Evolutionary conservation across 1,140 invertebrate species (phyloP).

Genomic region (Drosophila lacertosa): DNA sequence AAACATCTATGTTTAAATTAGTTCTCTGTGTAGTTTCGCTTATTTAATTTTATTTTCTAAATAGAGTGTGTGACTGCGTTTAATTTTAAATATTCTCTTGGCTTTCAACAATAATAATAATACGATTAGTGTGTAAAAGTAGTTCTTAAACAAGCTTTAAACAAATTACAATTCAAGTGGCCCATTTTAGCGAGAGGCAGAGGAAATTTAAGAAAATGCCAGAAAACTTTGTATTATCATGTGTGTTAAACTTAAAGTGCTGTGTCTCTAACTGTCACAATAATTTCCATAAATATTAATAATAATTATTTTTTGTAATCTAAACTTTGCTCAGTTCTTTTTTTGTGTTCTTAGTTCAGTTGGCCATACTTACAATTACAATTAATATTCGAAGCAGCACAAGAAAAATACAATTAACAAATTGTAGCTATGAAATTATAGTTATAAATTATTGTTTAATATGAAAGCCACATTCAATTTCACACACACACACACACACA

Average conservation of each 20-base stretch:
- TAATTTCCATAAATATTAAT: background rate
- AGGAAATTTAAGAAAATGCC: slow-evolving; percentile 16
- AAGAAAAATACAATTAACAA: background rate
- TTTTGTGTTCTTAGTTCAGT: slow-evolving; percentile 11
- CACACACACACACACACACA: background rate
- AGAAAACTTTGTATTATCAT: slow-evolving; percentile 39
- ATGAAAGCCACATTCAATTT: background rate
- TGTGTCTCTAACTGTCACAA: slow-evolving; percentile 29
- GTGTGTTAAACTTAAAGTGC: slow-evolving; percentile 30
- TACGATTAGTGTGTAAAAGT: slow-evolving; percentile 29
- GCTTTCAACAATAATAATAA: slow-evolving; percentile 24
- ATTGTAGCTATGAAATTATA: background rate
- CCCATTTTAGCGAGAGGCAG: background rate
- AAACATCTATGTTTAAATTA: slow-evolving; percentile 28
- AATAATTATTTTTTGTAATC: background rate
- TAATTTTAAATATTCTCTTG: slow-evolving; percentile 33
- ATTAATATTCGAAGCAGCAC: background rate
- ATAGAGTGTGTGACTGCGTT: slow-evolving; percentile 50
- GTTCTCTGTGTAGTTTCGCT: slow-evolving; percentile 33
- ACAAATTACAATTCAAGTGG: slow-evolving; percentile 34
- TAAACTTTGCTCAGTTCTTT: background rate
- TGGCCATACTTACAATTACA: slow-evolving; percentile 20
- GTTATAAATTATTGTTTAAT: background rate
- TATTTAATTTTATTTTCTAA: slow-evolving; percentile 43
- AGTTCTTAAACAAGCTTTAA: slow-evolving; percentile 45